Evolutionary conservation across 1,140 invertebrate species (phyloP).

Genomic region (Anoplophora glabripennis): DNA sequence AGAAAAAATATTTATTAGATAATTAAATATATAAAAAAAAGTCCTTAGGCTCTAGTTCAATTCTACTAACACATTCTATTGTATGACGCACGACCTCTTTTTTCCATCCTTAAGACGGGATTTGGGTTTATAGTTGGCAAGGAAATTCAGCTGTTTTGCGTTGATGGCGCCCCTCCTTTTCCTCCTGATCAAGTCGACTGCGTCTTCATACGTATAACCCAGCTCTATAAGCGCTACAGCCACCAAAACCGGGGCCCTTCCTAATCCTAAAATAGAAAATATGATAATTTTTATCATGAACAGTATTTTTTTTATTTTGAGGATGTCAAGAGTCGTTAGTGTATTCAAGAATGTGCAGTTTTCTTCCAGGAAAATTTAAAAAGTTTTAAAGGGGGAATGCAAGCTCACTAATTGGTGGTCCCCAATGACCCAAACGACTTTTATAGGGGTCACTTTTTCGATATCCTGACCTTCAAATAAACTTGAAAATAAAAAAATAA

Average conservation of each 20-base stretch:
- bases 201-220: conserved; percentile 86
- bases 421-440: too few relatives aligned
- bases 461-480: too few relatives aligned
- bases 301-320: conserved; percentile 1
- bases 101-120: conserved; percentile 44
- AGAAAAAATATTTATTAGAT: too few relatives aligned
- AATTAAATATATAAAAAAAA: too few relatives aligned
- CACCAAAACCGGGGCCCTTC: conserved; percentile 82
- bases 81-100: conserved; percentile 13
- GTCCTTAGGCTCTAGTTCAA: too few relatives aligned
- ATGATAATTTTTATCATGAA: too few relatives aligned
- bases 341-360: too few relatives aligned
- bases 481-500: too few relatives aligned
- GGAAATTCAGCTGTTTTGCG: conserved; percentile 77
- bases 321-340: not conserved
- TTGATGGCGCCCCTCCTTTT: conserved; percentile 86
- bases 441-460: too few relatives aligned
- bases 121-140: conserved; percentile 83
- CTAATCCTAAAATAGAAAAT: conserved; percentile 60
- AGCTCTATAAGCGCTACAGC: conserved; percentile 83
- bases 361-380: too few relatives aligned
- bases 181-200: conserved; percentile 81
- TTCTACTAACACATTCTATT: not conserved
- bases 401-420: too few relatives aligned
- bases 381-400: too few relatives aligned